phyloP scores from a whole-genome alignment of 2,797 vertebrate genomes.

The Acipenser oxyrinchus region DNA sequence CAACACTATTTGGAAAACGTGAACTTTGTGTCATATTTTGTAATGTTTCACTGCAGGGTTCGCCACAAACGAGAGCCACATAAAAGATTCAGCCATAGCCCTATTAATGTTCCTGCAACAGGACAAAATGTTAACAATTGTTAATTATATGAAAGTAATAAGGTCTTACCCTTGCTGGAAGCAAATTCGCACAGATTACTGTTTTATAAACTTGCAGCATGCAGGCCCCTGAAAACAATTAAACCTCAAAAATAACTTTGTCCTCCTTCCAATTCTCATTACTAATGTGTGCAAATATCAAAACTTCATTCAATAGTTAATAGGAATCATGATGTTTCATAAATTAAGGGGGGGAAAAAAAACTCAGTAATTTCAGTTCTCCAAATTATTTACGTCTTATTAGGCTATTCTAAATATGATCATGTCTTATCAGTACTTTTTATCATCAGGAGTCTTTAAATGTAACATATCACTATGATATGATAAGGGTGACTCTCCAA shows the following conservation, averaged over 20 bases:
- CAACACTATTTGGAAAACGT: no score
- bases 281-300: not conserved
- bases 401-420: no score
- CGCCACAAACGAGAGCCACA: not conserved
- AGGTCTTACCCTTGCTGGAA: slow-evolving; percentile 4
- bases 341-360: slow-evolving; percentile 16
- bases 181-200: not conserved
- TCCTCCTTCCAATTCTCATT: not conserved
- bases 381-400: no score
- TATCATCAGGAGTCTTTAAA: no score
- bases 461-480: no score
- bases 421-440: no score
- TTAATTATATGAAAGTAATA: not conserved
- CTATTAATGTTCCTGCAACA: not conserved
- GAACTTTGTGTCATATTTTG: no score
- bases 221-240: not conserved
- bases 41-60: no score
- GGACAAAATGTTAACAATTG: not conserved
- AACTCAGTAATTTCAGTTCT: no score
- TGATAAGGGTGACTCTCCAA: no score
- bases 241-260: not conserved
- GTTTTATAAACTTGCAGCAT: not conserved
- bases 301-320: slow-evolving; percentile 16
- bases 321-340: slow-evolving; percentile 37
- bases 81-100: not conserved